Percentiles rank a stretch among this genome's conserved stretches.
These are phyloP conservation scores for Labia minor DNA, from an alignment of 2,888 invertebrate species.

Conservation along the genomic window DNA sequence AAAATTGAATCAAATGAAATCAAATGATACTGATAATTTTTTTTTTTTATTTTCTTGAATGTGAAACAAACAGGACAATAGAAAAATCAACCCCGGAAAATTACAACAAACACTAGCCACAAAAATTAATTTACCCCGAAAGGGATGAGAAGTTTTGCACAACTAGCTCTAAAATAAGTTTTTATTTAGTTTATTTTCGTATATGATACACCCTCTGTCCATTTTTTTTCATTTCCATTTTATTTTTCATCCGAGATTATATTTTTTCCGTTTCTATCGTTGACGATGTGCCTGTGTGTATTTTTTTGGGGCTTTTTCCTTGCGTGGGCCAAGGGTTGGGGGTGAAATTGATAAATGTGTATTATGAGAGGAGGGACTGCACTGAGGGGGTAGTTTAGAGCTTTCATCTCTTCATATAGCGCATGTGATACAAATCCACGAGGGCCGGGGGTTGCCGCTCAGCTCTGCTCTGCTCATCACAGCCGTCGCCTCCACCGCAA, in stretches of 20 bases:
- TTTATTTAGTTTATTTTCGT: too few relatives aligned
- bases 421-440: conserved; percentile 15
- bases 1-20: too few relatives aligned
- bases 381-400: conserved; percentile 18
- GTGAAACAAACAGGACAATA: too few relatives aligned
- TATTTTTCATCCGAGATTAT: conserved; percentile 13
- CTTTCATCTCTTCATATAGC: conserved; percentile 25
- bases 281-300: background rate
- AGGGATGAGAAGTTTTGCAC: too few relatives aligned
- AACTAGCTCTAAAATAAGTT: too few relatives aligned
- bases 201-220: background rate
- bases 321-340: background rate
- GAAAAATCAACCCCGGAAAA: too few relatives aligned
- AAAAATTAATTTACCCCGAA: too few relatives aligned
- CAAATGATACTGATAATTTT: too few relatives aligned
- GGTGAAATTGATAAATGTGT: conserved; percentile 22
- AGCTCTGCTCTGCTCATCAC: conserved; percentile 15
- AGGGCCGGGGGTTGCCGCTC: background rate
- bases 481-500: background rate
- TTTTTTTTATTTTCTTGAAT: too few relatives aligned
- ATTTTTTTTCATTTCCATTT: background rate
- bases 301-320: background rate
- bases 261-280: background rate
- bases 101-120: too few relatives aligned
- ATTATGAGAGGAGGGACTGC: conserved; percentile 21